Evolutionary conservation across 2,888 invertebrate species (phyloP).

Genomic region (Cephus nigrinus): DNA sequence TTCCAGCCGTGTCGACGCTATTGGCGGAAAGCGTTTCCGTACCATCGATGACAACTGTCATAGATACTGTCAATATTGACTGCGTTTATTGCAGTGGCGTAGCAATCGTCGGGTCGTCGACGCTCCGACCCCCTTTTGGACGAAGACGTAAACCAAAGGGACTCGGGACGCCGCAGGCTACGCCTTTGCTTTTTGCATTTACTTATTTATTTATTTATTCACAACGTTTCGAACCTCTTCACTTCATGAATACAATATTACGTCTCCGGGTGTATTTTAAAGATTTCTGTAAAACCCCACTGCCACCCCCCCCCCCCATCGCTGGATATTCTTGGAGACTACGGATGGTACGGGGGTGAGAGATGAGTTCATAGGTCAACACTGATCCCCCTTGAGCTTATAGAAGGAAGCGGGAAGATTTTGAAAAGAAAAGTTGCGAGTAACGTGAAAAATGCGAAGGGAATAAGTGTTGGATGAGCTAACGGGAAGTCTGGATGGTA

Average conservation of each 20-base stretch:
- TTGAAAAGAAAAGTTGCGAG: background rate
- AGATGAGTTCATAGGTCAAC: background rate
- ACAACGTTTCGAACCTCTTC: constrained; percentile 48
- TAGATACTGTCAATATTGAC: background rate
- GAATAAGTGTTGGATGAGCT: background rate
- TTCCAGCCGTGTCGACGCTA: constrained; percentile 36
- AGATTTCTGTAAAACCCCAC: constrained; percentile 13
- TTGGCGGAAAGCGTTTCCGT: background rate
- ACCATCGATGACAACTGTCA: background rate
- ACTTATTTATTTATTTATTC: constrained; percentile 54
- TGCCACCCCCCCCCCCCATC: background rate
- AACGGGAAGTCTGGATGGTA: background rate
- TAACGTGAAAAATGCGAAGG: background rate
- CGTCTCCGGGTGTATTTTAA: constrained; percentile 23
- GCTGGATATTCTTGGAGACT: background rate
- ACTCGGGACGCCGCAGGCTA: background rate
- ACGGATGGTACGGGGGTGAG: background rate
- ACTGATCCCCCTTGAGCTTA: background rate
- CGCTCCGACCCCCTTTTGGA: background rate
- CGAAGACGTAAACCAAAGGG: background rate
- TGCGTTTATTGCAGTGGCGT: background rate
- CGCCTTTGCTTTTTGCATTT: constrained; percentile 23
- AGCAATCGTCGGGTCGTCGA: background rate
- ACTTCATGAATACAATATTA: constrained; percentile 54
- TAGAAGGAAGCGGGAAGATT: background rate